Base-by-base conservation (phyloP, 1,140 invertebrate genomes). In the Bilobella aurantiaca region DNA sequence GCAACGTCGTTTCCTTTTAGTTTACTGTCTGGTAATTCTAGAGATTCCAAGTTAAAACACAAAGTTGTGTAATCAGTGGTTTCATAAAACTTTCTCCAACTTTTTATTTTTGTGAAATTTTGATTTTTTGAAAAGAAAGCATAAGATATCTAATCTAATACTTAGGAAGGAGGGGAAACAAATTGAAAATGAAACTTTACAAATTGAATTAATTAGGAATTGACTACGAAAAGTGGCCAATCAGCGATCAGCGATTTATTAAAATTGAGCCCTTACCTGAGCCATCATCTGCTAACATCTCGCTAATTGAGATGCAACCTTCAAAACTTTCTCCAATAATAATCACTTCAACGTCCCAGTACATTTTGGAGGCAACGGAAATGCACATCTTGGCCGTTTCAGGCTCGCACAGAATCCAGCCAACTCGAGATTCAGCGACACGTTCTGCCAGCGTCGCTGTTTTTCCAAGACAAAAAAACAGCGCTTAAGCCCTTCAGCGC, bases 341-440 rank as follows among this genome's bases (percentile, higher is more conserved):
- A 21, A 72, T 67, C 1, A 72, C 62, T 27, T 72, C 67, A 1
- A 72, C 65, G 21, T 58, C 65, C 70, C 70, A 72, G 47, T 67
- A 63, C 1, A 69, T 58, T 30, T 63, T 49, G 23, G 66, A 30
- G 8, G 70, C 67, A 1, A 69, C 63, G 18, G 47, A 32, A 18
- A 65, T 16, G 31, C 70, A 72, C 30, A 57, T 65, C 57, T 63
- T 37, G 0, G 63, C 65, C 0, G 23, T 32, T 27, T 63, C 56
- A 21, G 58, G 27, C 3, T 72, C 70, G 32, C 70, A 72, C 25
- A 66, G 46, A 29, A 72, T 65, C 62, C 67, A 72, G 5, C 65
- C 63, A 0, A 49, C 62, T 21, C 65, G n/a, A 5, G 62, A 47
- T 29, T 69, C 70, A 49, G 62, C 59, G 1, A 69, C 61, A 16